A percentile compares a stretch with the other conserved stretches of the same genome.
Conservation (phyloP, 1,140 invertebrate genomes). For the Cydia strobilella region DNA sequence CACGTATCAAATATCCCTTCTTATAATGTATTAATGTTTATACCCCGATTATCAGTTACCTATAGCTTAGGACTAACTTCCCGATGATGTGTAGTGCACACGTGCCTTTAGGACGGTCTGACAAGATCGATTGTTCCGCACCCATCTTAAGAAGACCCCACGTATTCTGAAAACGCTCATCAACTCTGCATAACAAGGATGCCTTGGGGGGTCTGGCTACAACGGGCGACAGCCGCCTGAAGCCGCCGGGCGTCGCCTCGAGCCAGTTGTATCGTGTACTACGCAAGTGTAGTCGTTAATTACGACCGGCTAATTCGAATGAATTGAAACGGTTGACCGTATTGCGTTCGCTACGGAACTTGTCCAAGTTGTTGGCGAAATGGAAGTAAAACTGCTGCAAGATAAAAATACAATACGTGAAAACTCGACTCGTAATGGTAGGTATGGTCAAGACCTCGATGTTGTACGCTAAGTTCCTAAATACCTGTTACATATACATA, state of each 20-base stretch:
- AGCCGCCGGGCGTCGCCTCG: background rate
- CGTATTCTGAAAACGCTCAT: background rate
- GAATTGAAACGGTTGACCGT: background rate
- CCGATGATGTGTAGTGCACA: background rate
- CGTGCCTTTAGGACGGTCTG: background rate
- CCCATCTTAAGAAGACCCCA: background rate
- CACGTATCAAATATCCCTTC: too few relatives aligned
- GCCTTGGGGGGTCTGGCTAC: background rate
- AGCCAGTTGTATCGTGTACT: background rate
- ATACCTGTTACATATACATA: too few relatives aligned
- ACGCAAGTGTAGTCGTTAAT: background rate
- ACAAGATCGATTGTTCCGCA: conserved; percentile 3
- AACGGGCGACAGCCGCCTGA: background rate
- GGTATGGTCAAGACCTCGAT: background rate
- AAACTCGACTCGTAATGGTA: background rate
- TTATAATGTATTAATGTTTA: too few relatives aligned
- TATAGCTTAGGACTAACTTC: background rate
- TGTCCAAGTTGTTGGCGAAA: background rate
- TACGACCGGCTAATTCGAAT: background rate
- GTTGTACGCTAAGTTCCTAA: too few relatives aligned
- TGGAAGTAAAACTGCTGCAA: background rate
- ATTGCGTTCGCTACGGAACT: background rate
- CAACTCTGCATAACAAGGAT: background rate
- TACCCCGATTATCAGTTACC: too few relatives aligned
- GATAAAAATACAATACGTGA: background rate